Percentiles rank a stretch among this genome's conserved stretches.
Conservation (phyloP, 2,888 invertebrate species). For the Volucella inflata region DNA sequence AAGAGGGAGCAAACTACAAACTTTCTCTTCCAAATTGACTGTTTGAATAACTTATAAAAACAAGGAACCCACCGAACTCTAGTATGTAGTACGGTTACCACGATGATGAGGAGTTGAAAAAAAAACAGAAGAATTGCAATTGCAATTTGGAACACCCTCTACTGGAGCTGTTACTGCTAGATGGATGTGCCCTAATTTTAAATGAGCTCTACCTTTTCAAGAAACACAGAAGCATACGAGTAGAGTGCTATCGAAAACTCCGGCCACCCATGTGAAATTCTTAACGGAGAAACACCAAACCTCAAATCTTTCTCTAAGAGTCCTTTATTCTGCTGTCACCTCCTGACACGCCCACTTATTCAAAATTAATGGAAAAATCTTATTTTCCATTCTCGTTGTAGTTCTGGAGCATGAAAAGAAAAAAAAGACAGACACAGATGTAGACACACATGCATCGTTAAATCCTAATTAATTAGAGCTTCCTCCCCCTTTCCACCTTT, state of each 20-base stretch:
- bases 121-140: neutral
- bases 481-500: neutral
- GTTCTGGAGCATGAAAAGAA: constrained; percentile 32
- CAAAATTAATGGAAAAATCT: constrained; percentile 44
- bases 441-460: constrained; percentile 44
- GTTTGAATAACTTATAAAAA: constrained; percentile 8
- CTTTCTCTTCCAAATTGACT: constrained; percentile 31
- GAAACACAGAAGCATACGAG: neutral
- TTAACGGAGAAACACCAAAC: neutral
- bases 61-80: constrained; percentile 2
- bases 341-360: neutral
- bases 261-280: too few relatives aligned
- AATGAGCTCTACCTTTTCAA: constrained; percentile 15
- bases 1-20: neutral
- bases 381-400: constrained; percentile 49
- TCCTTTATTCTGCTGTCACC: neutral
- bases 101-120: too few relatives aligned
- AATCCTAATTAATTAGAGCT: constrained; percentile 55
- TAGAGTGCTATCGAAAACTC: too few relatives aligned
- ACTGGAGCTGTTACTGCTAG: too few relatives aligned
- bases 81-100: too few relatives aligned
- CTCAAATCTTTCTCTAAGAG: neutral
- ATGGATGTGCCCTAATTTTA: constrained; percentile 10
- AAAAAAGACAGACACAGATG: neutral
- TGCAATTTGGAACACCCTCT: too few relatives aligned